Conservation (phyloP, 2,888 invertebrate genomes). For the Acleris holmiana region DNA sequence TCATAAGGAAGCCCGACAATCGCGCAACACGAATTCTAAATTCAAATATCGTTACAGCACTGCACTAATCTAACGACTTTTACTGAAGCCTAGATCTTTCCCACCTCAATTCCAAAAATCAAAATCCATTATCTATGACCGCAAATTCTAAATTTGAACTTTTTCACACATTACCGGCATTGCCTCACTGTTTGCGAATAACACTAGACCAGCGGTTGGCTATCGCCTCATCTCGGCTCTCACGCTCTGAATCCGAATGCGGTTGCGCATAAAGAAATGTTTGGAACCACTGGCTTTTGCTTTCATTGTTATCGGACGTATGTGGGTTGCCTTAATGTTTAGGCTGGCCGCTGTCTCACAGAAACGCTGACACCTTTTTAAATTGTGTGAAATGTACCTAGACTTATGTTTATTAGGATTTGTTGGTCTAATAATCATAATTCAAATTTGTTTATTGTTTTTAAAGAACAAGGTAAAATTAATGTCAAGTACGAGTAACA, state of each 20-base stretch:
- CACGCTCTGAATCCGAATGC: slow-evolving; percentile 33
- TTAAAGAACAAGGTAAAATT: too few relatives aligned
- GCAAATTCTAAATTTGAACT: slow-evolving; percentile 12
- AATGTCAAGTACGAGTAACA: too few relatives aligned
- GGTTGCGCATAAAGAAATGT: slow-evolving; percentile 35
- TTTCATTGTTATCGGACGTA: slow-evolving; percentile 36
- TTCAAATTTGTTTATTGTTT: too few relatives aligned
- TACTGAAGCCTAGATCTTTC: too few relatives aligned
- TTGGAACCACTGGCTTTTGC: slow-evolving; percentile 37
- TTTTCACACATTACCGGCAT: slow-evolving; percentile 23
- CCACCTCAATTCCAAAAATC: slow-evolving; percentile 3
- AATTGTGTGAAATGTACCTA: too few relatives aligned
- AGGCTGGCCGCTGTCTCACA: slow-evolving; percentile 18
- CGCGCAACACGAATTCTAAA: too few relatives aligned
- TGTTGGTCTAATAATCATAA: too few relatives aligned
- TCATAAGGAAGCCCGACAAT: too few relatives aligned
- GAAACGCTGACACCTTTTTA: slow-evolving; percentile 8
- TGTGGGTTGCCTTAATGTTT: slow-evolving; percentile 37
- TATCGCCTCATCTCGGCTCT: slow-evolving; percentile 27
- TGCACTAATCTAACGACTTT: too few relatives aligned
- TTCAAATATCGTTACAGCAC: too few relatives aligned
- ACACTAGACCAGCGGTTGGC: slow-evolving; percentile 31
- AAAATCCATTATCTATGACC: slow-evolving; percentile 2
- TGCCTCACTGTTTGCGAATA: slow-evolving; percentile 26
- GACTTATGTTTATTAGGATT: too few relatives aligned